Conservation (phyloP, 1,140 invertebrate genomes). For the Acromyrmex echinatior region DNA sequence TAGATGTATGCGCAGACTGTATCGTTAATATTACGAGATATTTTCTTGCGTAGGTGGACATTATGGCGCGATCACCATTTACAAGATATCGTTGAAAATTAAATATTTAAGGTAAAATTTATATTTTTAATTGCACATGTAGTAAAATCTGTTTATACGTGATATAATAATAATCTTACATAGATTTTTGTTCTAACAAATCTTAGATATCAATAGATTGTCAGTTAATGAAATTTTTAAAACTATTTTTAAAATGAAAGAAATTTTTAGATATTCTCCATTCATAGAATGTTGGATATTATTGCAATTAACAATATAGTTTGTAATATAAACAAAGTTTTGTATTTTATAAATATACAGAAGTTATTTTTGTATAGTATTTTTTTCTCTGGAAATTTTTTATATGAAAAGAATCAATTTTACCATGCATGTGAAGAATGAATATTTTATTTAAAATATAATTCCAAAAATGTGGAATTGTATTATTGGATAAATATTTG, state of each 20-base stretch:
- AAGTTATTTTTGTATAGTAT: neutral
- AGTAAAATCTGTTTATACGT: neutral
- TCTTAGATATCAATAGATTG: neutral
- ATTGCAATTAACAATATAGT: neutral
- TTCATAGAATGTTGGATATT: neutral
- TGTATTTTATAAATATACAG: neutral
- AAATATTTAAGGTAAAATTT: constrained; percentile 47
- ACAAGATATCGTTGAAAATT: constrained; percentile 25
- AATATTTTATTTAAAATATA: constrained; percentile 21
- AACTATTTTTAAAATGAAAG: neutral
- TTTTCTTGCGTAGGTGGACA: constrained; percentile 14
- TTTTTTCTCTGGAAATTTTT: neutral
- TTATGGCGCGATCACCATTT: constrained; percentile 16
- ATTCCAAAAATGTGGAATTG: neutral
- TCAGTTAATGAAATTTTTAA: neutral
- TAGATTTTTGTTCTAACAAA: neutral
- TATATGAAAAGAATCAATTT: neutral
- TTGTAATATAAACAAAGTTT: neutral
- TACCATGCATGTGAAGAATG: neutral
- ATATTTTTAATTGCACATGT: constrained; percentile 20
- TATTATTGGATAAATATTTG: neutral
- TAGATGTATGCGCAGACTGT: neutral
- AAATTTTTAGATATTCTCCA: neutral
- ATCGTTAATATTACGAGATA: constrained; percentile 36
- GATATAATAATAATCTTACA: neutral